Evolutionary conservation across 2,888 invertebrate genomes (phyloP).

Genomic region (Gastrophysa polygoni): DNA sequence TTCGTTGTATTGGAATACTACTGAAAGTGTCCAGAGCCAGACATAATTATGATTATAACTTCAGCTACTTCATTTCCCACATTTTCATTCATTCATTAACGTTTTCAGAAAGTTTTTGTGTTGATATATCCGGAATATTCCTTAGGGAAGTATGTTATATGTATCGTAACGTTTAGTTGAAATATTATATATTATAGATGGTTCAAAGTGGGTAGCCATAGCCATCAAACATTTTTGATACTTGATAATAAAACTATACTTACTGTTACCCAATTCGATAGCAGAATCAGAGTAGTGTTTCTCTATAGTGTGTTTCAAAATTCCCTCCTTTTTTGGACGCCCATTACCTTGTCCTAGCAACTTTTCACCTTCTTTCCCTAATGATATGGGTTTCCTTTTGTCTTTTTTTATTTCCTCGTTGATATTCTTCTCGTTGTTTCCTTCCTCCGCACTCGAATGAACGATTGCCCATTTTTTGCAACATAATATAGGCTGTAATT

Average conservation of each 20-base stretch:
- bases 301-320: conserved; percentile 24
- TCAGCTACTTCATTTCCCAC: too few species aligned
- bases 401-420: background rate
- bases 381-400: background rate
- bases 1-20: too few species aligned
- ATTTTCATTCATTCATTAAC: too few species aligned
- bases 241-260: conserved; percentile 12
- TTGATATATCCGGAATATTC: too few species aligned
- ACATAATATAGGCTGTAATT: conserved; percentile 40
- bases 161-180: too few species aligned
- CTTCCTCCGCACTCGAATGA: background rate
- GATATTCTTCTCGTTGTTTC: background rate
- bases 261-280: conserved; percentile 32
- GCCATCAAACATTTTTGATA: too few species aligned
- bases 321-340: conserved; percentile 12
- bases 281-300: conserved; percentile 31
- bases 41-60: too few species aligned
- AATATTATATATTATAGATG: too few species aligned
- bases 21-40: too few species aligned
- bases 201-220: too few species aligned
- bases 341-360: conserved; percentile 6
- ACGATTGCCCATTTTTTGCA: conserved; percentile 32
- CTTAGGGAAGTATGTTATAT: too few species aligned
- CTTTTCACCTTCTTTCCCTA: conserved; percentile 17
- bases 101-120: too few species aligned